Percentiles rank a stretch among this genome's conserved stretches.
These are phyloP conservation scores for Hydrotaea cyrtoneurina DNA, from an alignment of 2,888 invertebrate species.

Conservation along the genomic window DNA sequence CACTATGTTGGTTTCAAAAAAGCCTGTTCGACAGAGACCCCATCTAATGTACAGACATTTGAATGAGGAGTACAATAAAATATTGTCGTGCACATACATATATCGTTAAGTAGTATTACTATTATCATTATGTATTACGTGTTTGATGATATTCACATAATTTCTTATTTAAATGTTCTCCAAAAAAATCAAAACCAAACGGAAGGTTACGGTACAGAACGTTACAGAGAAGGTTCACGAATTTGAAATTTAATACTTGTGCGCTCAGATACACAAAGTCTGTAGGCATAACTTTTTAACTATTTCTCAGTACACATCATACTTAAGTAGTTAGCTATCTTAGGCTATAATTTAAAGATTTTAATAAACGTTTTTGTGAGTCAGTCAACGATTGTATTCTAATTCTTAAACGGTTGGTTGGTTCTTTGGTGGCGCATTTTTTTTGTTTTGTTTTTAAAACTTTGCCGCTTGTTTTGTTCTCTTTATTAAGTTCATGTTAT, in stretches of 20 bases:
- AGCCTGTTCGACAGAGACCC: too few species aligned
- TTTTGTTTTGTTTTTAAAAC: neutral
- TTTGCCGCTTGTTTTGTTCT: neutral
- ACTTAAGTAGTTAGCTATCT: neutral
- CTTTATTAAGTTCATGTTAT: too few species aligned
- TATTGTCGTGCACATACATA: neutral
- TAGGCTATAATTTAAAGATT: slow-evolving; percentile 27
- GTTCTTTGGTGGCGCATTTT: neutral
- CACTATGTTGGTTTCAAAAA: too few species aligned
- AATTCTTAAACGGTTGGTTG: slow-evolving; percentile 26
- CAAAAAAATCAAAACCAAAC: neutral
- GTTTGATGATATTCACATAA: neutral
- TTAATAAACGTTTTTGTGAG: slow-evolving; percentile 24
- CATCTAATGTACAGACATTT: too few species aligned
- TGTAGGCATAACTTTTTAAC: neutral
- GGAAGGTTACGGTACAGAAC: neutral
- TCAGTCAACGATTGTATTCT: slow-evolving; percentile 33
- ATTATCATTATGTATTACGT: neutral
- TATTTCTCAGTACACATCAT: neutral
- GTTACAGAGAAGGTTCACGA: neutral
- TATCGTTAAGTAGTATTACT: neutral
- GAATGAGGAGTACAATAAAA: too few species aligned
- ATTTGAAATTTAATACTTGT: neutral
- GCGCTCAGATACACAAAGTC: neutral
- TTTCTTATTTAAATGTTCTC: neutral